Evolutionary conservation across 2,888 invertebrate species (phyloP).

Genomic region (Volucella zonaria): DNA sequence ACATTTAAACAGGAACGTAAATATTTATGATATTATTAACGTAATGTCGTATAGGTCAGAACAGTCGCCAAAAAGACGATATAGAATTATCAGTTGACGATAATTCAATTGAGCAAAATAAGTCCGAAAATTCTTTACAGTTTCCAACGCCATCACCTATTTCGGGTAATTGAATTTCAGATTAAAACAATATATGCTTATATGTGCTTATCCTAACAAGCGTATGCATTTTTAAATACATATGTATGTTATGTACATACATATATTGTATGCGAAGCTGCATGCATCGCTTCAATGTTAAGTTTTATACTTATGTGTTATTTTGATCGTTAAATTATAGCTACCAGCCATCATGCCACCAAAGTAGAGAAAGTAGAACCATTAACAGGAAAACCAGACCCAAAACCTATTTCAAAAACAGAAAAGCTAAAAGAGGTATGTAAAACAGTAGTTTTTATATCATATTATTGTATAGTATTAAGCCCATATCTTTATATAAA

Average conservation of each 20-base stretch:
- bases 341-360: slow-evolving; percentile 72
- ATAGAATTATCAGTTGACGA: slow-evolving; percentile 75
- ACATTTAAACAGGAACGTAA: background rate
- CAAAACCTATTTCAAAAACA: slow-evolving; percentile 66
- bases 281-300: background rate
- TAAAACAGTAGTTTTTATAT: background rate
- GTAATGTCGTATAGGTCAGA: slow-evolving; percentile 70
- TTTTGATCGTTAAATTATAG: slow-evolving; percentile 62
- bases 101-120: slow-evolving; percentile 75
- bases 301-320: background rate
- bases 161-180: slow-evolving; percentile 74
- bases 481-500: no score
- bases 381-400: slow-evolving; percentile 76
- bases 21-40: background rate
- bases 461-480: no score
- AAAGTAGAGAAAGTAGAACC: slow-evolving; percentile 78
- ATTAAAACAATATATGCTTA: no score
- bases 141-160: slow-evolving; percentile 76
- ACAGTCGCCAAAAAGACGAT: slow-evolving; percentile 75
- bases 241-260: background rate
- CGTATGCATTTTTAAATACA: background rate
- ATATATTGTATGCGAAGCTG: no score
- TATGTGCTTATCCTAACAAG: no score
- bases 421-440: slow-evolving; percentile 77
- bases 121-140: slow-evolving; percentile 77